Evolutionary conservation across 2,797 vertebrate species (phyloP), one percentile per base, ranked within the genome.

Genomic region (Poecile montanus): DNA sequence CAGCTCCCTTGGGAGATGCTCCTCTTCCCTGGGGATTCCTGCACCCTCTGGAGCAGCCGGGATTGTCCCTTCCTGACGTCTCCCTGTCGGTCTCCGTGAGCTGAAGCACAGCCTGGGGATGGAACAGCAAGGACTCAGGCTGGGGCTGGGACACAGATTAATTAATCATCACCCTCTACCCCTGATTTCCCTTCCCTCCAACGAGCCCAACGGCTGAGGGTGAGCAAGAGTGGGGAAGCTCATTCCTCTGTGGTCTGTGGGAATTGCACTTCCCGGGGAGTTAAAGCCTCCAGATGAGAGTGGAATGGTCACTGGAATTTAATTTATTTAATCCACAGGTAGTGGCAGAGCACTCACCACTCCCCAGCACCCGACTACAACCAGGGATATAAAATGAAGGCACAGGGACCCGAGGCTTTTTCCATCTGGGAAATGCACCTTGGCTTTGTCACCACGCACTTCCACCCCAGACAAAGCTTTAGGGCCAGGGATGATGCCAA

Each of bases 21-120:
- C 22, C 22, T 63, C 19, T 56, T 56, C 42, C 68, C 58, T 25
- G 34, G 42, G 18, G 6, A 65, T 36, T n/a, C 48, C 38, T 36
- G 56, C 75, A 40, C 45, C 45, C 48, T 1, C 0, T 11, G 27
- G 2, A 4, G 16, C 26, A 70, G 26, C 2, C 0, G 0, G 50
- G 36, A 68, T 44, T 48, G 66, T 57, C 47, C 38, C 61, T 62
- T 16, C 19, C 25, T 4, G 8, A 38, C 1, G 0, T 70, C 60
- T 77, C 3, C 2, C 60, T 38, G 19, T 42, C 36, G 2, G 0
- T 26, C 45, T 78, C 54, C 0, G 1, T 61, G 51, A 77, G 34
- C 45, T 30, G 58, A 63, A 38, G 15, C 34, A 42, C 1, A 0
- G 58, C 29, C 45, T 6, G 1, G 11, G 32, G n/a, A 73, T 26